Evolutionary conservation across 2,113 vertebrate genomes (phyloP), one percentile per base, ranked within the genome.

Genomic region (Protobothrops flavoviridis): DNA sequence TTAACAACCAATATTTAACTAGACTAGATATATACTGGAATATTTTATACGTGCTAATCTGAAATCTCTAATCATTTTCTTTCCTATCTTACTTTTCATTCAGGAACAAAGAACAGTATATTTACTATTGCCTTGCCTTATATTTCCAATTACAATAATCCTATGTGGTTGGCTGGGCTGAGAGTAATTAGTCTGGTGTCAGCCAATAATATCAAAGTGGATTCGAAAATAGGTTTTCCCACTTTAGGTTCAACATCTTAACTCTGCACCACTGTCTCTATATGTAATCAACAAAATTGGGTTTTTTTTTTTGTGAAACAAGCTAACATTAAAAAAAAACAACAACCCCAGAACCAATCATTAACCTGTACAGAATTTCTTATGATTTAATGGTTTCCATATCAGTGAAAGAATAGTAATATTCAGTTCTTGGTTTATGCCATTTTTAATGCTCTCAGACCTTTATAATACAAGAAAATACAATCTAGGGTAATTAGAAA

Each of bases 381-480:
- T 90, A 61, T 91, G 45, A 26, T 85, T 93, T 85, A 95, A 89
- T 74, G 87, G 86, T 45, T 92, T 91, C 59, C 26, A 21, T 21
- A 39, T n/a, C 15, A 74, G 1, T 45, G 57, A 29, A 43, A 9
- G 21, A 45, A 12, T 24, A 89, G 29, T 21, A 88, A 93, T 94
- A 24, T 94, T 95, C 85, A n/a, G 93, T 81, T 59, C 88, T 85
- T 96, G 92, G 5, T 94, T 95, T 95, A 95, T 56, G 85, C 93
- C 92, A 92, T 92, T 93, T 50, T 50, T 64, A 88, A 96, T 94
- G 88, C 48, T 3, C 0, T 81, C 50, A 94, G 94, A 94, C 59
- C 91, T 95, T 96, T 94, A 90, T 92, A 87, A 96, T 96, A 95
- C 89, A 93, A 93, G 85, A 94, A 94, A 94, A 92, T 94, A n/a